Base-by-base conservation (phyloP, 1,140 invertebrate genomes). In the Trichonephila clavata region DNA sequence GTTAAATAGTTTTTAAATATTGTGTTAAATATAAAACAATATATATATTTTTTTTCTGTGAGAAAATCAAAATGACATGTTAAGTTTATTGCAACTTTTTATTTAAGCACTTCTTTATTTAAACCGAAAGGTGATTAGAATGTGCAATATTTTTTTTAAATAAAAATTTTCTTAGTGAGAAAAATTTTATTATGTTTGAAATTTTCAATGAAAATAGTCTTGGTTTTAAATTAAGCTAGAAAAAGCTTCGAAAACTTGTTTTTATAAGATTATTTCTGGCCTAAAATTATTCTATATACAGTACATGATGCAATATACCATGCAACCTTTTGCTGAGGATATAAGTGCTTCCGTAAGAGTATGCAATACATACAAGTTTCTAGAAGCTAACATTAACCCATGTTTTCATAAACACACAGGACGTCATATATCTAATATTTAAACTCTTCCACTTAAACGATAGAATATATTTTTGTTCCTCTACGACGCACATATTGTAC, bases 381-480 rank as follows among this genome's bases (percentile, higher is more conserved):
- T 39, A 77, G 71, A 18, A 77, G n/a, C 2, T 27, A 77, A 18
- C 18, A 32, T 77, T 77, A 32, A 77, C 32, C 71, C 16, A 39
- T 32, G 16, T 18, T 77, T 27, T 77, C 71, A 77, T 27, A 4
- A 18, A 39, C n/a, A n/a, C n/a, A n/a, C 14, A 77, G 27, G 18
- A 77, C 39, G 32, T 39, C 71, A 77, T 77, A 77, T 32, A 32
- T 18, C 18, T 77, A 32, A 32, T 77, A 32, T 77, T 77, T 77
- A 18, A 32, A 77, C 32, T 39, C 71, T 13, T 24, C 65, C n/a
- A 24, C 65, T 27, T 77, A 32, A 7, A 18, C 27, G 16, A 77
- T 77, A 77, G 71, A 77, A 39, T 77, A 77, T 59, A 57, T 83
- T 83, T 83, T 83, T 83, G 81, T 83, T 83, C 39, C 81, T 87